Conservation (phyloP, 2,888 invertebrate genomes). For the Drosophila infuscata region DNA sequence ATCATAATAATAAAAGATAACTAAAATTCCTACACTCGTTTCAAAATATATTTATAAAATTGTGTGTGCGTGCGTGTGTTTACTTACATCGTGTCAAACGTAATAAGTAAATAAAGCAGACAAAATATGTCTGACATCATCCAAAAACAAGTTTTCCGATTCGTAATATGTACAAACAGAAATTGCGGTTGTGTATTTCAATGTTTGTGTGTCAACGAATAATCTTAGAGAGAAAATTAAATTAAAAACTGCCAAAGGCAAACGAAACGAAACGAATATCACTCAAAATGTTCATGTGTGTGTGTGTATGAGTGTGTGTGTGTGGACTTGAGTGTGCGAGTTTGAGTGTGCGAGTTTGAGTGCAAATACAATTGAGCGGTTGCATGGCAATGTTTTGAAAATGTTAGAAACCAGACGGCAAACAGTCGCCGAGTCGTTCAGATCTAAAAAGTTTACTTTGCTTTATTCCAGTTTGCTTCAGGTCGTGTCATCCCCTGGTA, state of each 20-base stretch:
- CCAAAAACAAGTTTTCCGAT: constrained; percentile 57
- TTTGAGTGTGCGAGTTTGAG: constrained; percentile 13
- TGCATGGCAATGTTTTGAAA: constrained; percentile 22
- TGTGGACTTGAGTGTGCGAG: neutral
- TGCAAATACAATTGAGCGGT: constrained; percentile 10
- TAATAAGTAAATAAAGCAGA: constrained; percentile 42
- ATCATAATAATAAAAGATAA: constrained; percentile 9
- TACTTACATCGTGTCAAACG: constrained; percentile 9
- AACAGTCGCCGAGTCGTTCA: constrained; percentile 47
- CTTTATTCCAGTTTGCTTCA: neutral
- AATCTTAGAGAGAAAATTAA: constrained; percentile 42
- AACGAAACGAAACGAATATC: constrained; percentile 18
- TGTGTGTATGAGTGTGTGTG: neutral
- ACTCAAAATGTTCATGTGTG: constrained; percentile 43
- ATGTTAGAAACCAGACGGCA: constrained; percentile 43
- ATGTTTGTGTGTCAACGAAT: constrained; percentile 57
- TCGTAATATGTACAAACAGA: constrained; percentile 21
- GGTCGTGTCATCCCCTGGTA: constrained; percentile 62
- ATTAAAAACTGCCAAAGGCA: constrained; percentile 30
- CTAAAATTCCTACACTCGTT: constrained; percentile 12
- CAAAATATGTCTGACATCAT: constrained; percentile 70
- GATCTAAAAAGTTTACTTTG: constrained; percentile 32
- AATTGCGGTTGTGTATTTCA: constrained; percentile 34
- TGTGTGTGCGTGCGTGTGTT: neutral
- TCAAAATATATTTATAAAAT: constrained; percentile 25